Evolutionary conservation across 2,113 vertebrate genomes (phyloP).

Genomic region (Esox niger): DNA sequence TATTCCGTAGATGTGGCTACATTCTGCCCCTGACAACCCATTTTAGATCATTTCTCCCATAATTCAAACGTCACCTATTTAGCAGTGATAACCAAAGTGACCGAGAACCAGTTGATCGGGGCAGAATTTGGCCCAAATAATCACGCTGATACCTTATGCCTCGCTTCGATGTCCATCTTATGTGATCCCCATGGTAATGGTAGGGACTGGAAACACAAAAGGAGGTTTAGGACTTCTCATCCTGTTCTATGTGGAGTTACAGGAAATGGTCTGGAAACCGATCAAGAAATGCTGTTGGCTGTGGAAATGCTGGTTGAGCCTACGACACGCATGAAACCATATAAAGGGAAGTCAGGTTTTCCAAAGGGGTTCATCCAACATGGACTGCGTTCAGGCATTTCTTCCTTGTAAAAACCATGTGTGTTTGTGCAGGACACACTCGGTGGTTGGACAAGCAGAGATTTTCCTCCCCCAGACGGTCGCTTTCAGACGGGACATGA

Average conservation of each 20-base stretch:
- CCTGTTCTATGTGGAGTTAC: neutral
- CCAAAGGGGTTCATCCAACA: conserved; percentile 25
- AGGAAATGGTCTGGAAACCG: neutral
- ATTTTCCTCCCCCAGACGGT: conserved; percentile 2
- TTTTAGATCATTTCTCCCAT: conserved; percentile 21
- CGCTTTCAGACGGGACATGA: conserved; percentile 33
- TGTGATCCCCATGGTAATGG: conserved; percentile 68
- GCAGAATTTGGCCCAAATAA: conserved; percentile 47
- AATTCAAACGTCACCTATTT: neutral
- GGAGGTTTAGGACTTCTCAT: conserved; percentile 16
- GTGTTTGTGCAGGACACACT: too few species aligned
- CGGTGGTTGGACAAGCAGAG: conserved; percentile 5
- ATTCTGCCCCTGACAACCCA: conserved; percentile 47
- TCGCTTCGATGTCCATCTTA: conserved; percentile 70
- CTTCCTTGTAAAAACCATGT: neutral
- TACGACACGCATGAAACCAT: conserved; percentile 18
- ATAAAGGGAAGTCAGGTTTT: conserved; percentile 7
- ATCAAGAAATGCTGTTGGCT: conserved; percentile 19
- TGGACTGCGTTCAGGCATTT: conserved; percentile 13
- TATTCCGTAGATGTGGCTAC: conserved; percentile 29
- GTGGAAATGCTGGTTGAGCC: conserved; percentile 27
- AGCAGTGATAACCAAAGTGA: conserved; percentile 3
- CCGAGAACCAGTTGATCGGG: conserved; percentile 47
- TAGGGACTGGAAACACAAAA: conserved; percentile 73
- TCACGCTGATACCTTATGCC: conserved; percentile 72